Conservation (phyloP, 1,140 invertebrate genomes). For the Drosophila malerkotliana region DNA sequence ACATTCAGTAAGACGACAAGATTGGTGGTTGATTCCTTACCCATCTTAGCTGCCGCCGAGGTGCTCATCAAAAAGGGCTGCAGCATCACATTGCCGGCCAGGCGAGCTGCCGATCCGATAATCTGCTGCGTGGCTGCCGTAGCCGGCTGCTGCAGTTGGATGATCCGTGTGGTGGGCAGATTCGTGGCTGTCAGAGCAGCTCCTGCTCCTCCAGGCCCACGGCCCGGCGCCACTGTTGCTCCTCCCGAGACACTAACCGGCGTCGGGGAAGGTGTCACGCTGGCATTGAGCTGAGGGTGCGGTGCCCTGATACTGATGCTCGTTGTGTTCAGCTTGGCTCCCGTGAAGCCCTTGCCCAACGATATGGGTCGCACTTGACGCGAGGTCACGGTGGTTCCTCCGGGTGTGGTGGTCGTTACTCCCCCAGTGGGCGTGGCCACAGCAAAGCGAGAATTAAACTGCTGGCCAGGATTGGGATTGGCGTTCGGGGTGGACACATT, state of each 20-base stretch:
- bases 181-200: constrained; percentile 60
- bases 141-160: constrained; percentile 79
- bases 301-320: constrained; percentile 82
- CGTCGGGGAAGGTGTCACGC: constrained; percentile 53
- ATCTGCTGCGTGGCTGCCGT: constrained; percentile 70
- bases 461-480: constrained; percentile 58
- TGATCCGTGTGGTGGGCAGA: constrained; percentile 77
- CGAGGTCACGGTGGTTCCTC: constrained; percentile 67
- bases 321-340: constrained; percentile 74
- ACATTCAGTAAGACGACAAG: no score
- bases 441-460: constrained; percentile 80
- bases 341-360: constrained; percentile 69
- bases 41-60: constrained; percentile 72
- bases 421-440: constrained; percentile 67
- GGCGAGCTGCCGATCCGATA: constrained; percentile 65
- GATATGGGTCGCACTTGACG: constrained; percentile 76
- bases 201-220: constrained; percentile 53
- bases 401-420: constrained; percentile 53
- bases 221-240: constrained; percentile 53
- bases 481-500: constrained; percentile 59
- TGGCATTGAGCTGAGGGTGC: constrained; percentile 59
- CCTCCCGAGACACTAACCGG: constrained; percentile 59
- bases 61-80: constrained; percentile 81
- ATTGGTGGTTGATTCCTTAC: constrained; percentile 32
- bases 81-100: constrained; percentile 77